phyloP scores from a whole-genome alignment of 2,888 invertebrate genomes.

The Stenichneumon culpator region DNA sequence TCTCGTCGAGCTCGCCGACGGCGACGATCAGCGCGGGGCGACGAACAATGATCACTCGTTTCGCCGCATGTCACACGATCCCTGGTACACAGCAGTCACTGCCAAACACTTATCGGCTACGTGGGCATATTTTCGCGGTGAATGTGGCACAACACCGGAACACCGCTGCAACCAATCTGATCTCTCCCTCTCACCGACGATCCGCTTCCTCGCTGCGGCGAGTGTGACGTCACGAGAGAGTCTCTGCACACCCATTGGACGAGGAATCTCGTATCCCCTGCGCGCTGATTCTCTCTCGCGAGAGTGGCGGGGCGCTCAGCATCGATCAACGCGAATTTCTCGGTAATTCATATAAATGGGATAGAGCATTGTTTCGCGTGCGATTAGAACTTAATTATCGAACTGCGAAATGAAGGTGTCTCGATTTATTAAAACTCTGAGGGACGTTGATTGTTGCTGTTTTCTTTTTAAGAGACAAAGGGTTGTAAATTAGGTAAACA shows the following conservation, averaged over 20 bases:
- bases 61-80: conserved; percentile 3
- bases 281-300: background rate
- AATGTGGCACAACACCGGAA: conserved; percentile 43
- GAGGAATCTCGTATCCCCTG: no score
- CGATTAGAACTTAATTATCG: conserved; percentile 70
- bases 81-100: background rate
- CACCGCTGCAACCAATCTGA: conserved; percentile 4
- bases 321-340: background rate
- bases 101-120: conserved; percentile 36
- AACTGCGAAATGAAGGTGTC: background rate
- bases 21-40: background rate
- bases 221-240: conserved; percentile 6
- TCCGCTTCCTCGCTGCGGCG: conserved; percentile 4
- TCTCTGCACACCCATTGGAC: background rate
- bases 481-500: conserved; percentile 59
- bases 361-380: no score
- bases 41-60: conserved; percentile 4
- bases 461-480: background rate
- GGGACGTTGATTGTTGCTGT: background rate
- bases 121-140: conserved; percentile 63
- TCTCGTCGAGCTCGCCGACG: background rate
- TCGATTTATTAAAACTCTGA: background rate
- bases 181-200: conserved; percentile 2
- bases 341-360: background rate
- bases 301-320: background rate